These are phyloP conservation scores for Enteromius afrohamiltoni DNA, from an alignment of 2,797 vertebrate genomes.

Conservation along the genomic window DNA sequence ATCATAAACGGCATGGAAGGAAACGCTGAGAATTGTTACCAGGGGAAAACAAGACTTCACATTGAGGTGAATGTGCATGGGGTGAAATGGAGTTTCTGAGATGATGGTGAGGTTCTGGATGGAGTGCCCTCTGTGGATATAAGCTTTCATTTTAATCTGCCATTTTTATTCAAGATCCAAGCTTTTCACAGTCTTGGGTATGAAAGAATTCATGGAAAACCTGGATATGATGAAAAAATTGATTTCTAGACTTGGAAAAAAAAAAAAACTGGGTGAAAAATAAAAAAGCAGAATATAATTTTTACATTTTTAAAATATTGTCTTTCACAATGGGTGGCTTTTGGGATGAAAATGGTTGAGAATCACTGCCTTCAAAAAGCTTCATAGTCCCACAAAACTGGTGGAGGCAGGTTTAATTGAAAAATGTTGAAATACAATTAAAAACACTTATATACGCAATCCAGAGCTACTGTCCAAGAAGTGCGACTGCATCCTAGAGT, in stretches of 20 bases:
- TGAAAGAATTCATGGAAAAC: neutral
- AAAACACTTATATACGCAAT: conserved; percentile 69
- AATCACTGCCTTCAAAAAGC: neutral
- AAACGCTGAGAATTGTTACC: too few species aligned
- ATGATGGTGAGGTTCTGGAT: too few species aligned
- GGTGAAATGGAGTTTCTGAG: too few species aligned
- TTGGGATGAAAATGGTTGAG: neutral
- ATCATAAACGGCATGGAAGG: too few species aligned
- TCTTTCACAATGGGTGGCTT: neutral
- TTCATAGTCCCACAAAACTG: neutral
- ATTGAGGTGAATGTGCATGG: too few species aligned
- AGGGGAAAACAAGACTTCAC: too few species aligned
- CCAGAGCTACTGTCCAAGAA: conserved; percentile 58
- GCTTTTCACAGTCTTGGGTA: neutral
- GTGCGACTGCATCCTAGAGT: conserved; percentile 55
- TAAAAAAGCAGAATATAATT: neutral
- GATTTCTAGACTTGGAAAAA: neutral
- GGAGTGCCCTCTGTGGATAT: too few species aligned
- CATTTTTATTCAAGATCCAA: neutral
- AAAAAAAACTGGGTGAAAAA: neutral
- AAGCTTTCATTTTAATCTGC: neutral
- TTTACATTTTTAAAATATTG: neutral
- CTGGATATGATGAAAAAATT: neutral
- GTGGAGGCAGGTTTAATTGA: too few species aligned
- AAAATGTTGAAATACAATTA: neutral